phyloP scores from a whole-genome alignment of 1,140 invertebrate species.

The roundworm (Caenorhabditis elegans) region DNA sequence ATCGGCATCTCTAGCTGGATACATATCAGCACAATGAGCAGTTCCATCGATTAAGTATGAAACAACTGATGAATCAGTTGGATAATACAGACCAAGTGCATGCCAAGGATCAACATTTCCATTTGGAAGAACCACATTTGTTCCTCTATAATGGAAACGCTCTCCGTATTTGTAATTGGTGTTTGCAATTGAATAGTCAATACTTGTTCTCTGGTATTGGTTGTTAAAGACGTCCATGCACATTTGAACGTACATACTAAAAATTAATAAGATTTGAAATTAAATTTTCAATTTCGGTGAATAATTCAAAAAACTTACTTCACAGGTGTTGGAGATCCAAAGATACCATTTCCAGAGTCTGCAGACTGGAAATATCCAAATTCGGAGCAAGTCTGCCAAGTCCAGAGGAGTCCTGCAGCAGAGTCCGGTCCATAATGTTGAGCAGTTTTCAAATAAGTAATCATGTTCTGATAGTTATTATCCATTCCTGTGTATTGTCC shows the following conservation, averaged over 20 bases:
- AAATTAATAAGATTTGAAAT: not conserved
- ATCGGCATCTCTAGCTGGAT: slow-evolving; percentile 33
- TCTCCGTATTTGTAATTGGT: slow-evolving; percentile 83
- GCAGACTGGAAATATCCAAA: slow-evolving; percentile 93
- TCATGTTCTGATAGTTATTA: slow-evolving; percentile 32
- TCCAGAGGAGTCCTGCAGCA: slow-evolving; percentile 10
- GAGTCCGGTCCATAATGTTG: not conserved
- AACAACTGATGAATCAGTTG: slow-evolving; percentile 10
- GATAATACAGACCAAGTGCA: slow-evolving; percentile 36
- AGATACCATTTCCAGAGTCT: slow-evolving; percentile 74
- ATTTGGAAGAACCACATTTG: slow-evolving; percentile 82
- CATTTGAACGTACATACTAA: slow-evolving; percentile 15
- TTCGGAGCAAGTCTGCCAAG: slow-evolving; percentile 78
- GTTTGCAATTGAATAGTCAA: slow-evolving; percentile 62
- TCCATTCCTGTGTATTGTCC: not conserved
- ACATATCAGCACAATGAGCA: slow-evolving; percentile 49
- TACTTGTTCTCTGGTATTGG: not conserved
- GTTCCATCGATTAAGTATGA: slow-evolving; percentile 40
- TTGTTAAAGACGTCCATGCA: not conserved
- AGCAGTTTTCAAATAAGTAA: slow-evolving; percentile 19
- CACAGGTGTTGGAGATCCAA: slow-evolving; percentile 77
- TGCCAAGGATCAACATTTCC: slow-evolving; percentile 85
- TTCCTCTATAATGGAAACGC: slow-evolving; percentile 70
- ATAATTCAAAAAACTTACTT: slow-evolving; percentile 65
- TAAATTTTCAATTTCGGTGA: not conserved